Percentiles rank a stretch among this genome's conserved stretches.
These are phyloP conservation scores for Bhutanitis thaidina DNA, from an alignment of 2,888 invertebrate genomes.

Conservation along the genomic window DNA sequence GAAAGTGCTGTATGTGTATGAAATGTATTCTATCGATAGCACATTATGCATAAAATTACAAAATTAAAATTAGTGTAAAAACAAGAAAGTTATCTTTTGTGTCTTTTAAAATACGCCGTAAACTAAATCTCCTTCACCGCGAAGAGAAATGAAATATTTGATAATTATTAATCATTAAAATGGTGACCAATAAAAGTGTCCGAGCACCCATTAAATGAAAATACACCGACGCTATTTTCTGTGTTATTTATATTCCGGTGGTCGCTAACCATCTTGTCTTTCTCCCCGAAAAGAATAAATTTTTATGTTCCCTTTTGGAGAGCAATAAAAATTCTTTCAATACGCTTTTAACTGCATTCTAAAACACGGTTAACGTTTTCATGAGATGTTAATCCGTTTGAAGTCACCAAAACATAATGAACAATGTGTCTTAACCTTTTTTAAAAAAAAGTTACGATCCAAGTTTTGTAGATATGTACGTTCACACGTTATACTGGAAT, in stretches of 20 bases:
- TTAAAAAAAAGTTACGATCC: constrained; percentile 27
- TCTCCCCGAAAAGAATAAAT: constrained; percentile 52
- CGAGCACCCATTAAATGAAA: constrained; percentile 24
- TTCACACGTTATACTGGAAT: constrained; percentile 37
- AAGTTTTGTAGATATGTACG: constrained; percentile 5
- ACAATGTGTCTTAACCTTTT: constrained; percentile 37
- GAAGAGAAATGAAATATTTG: not conserved
- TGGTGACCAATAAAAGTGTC: constrained; percentile 10
- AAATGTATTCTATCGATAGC: too few relatives aligned
- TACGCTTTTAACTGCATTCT: constrained; percentile 56
- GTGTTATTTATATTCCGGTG: constrained; percentile 34
- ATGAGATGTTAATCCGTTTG: constrained; percentile 50
- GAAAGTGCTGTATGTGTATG: too few relatives aligned
- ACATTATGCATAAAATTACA: too few relatives aligned
- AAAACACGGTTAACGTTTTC: constrained; percentile 45
- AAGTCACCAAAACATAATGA: constrained; percentile 45
- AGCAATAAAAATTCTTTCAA: constrained; percentile 64
- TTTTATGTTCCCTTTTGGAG: constrained; percentile 57
- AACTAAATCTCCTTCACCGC: not conserved
- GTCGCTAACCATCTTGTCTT: constrained; percentile 50
- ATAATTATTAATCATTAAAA: constrained; percentile 12
- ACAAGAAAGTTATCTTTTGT: too few relatives aligned
- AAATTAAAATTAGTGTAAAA: too few relatives aligned
- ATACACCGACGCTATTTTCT: constrained; percentile 22
- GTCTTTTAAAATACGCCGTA: too few relatives aligned